These are phyloP conservation scores for Heloderma charlesbogerti DNA, from an alignment of 2,113 vertebrate species.

Conservation along the genomic window DNA sequence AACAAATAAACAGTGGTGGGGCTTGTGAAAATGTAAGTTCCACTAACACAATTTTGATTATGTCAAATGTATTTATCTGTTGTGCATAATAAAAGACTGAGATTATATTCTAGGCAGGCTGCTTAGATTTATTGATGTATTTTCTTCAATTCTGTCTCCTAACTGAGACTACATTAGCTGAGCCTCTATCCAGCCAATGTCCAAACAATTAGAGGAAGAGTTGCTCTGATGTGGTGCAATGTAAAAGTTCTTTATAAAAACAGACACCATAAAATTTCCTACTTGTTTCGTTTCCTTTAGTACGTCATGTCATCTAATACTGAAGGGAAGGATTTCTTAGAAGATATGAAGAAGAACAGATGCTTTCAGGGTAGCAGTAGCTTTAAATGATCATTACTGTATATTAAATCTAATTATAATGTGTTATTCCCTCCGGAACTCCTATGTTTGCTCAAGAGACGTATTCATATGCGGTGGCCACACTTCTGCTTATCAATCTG, in stretches of 20 bases:
- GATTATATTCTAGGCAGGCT: conserved; percentile 44
- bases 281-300: neutral
- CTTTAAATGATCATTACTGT: neutral
- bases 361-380: neutral
- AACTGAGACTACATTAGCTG: conserved; percentile 15
- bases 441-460: neutral
- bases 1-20: conserved; percentile 31
- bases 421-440: neutral
- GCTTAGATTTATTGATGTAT: neutral
- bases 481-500: neutral
- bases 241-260: neutral
- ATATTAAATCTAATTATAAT: neutral
- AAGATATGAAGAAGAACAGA: neutral
- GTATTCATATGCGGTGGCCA: conserved; percentile 13
- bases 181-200: neutral
- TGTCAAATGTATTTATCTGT: conserved; percentile 55
- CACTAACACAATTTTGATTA: conserved; percentile 62
- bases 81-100: conserved; percentile 57
- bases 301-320: neutral
- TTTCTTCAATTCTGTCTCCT: conserved; percentile 23
- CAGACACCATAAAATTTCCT: neutral
- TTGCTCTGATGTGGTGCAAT: neutral
- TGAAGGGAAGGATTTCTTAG: conserved; percentile 16
- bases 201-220: neutral
- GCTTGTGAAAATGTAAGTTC: conserved; percentile 59